phyloP scores from a whole-genome alignment of 2,797 vertebrate species.

The Myioborus melanocephalus region DNA sequence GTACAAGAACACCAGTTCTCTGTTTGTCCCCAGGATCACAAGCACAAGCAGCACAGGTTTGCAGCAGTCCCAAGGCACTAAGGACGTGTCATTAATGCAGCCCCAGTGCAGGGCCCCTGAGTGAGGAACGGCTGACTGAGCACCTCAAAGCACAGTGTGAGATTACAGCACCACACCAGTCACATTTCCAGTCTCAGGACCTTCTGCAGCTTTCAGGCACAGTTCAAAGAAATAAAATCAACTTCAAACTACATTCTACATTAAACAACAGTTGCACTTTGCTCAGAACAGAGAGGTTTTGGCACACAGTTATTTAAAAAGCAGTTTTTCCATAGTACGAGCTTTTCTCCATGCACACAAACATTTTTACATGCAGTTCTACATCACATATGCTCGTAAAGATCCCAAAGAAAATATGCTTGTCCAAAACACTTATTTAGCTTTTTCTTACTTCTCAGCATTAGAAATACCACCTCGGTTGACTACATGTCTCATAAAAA shows the following conservation, averaged over 20 bases:
- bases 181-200: neutral
- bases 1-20: neutral
- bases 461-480: neutral
- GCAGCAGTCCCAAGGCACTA: neutral
- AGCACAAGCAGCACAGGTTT: neutral
- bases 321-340: neutral
- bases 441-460: slow-evolving; percentile 26
- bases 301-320: slow-evolving; percentile 14
- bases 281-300: slow-evolving; percentile 42
- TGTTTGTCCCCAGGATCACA: neutral
- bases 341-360: slow-evolving; percentile 64
- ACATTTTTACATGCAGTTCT: slow-evolving; percentile 58
- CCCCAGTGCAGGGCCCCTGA: neutral
- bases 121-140: neutral
- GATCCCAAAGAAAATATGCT: neutral
- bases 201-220: slow-evolving; percentile 33
- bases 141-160: neutral
- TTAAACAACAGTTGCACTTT: slow-evolving; percentile 40
- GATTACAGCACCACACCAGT: neutral
- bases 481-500: slow-evolving; percentile 2
- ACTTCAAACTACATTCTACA: slow-evolving; percentile 34
- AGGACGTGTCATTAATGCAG: neutral
- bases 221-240: neutral
- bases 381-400: slow-evolving; percentile 24
- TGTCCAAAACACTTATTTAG: slow-evolving; percentile 6